Evolutionary conservation across 2,888 invertebrate genomes (phyloP).

Genomic region (Cephus spinipes): DNA sequence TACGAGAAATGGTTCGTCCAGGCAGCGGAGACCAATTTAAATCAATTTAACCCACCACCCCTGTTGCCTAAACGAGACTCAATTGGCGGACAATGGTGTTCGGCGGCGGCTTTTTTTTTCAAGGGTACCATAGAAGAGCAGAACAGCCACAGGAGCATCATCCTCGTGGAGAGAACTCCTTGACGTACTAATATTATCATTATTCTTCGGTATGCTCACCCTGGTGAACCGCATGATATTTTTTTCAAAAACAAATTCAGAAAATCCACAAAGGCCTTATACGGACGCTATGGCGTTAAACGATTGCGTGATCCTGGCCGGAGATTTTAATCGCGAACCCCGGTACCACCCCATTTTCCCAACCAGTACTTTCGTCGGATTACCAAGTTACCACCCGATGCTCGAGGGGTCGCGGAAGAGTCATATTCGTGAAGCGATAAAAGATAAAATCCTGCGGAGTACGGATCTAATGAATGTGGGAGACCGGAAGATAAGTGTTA

Average conservation of each 20-base stretch:
- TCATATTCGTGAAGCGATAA: conserved; percentile 33
- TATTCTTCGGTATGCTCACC: neutral
- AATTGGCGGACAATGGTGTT: conserved; percentile 59
- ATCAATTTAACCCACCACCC: conserved; percentile 62
- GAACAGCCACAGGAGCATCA: neutral
- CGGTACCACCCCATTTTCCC: conserved; percentile 3
- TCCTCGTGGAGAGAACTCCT: neutral
- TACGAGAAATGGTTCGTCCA: conserved; percentile 26
- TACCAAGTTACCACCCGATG: conserved; percentile 18
- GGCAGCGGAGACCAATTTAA: conserved; percentile 55
- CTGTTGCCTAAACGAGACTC: conserved; percentile 56
- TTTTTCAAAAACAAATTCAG: neutral
- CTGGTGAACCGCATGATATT: neutral
- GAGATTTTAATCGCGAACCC: conserved; percentile 8
- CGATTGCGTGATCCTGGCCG: neutral
- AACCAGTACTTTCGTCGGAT: conserved; percentile 14
- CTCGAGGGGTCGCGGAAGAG: conserved; percentile 16
- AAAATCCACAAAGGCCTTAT: neutral
- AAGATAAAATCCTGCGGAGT: conserved; percentile 32
- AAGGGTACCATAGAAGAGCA: neutral
- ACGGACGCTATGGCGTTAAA: neutral
- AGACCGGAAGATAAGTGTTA: conserved; percentile 31
- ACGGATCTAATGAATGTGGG: conserved; percentile 39
- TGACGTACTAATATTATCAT: neutral
- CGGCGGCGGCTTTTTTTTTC: neutral